Base-by-base conservation (phyloP, 2,888 invertebrate species). In the Pimpla rufipes region DNA sequence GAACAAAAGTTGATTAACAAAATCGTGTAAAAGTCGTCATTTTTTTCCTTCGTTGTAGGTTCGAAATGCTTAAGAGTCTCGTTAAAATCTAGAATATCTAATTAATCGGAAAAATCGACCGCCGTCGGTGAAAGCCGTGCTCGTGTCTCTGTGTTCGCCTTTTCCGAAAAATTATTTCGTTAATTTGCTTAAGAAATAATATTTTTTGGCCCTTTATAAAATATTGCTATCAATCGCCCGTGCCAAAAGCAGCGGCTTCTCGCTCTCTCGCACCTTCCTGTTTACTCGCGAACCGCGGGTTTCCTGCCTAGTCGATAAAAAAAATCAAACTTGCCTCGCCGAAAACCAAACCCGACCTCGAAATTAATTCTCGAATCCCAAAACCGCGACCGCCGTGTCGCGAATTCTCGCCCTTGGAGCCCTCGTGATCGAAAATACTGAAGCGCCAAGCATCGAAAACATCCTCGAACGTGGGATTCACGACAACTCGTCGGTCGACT, bases 401-500 rank as follows among this genome's bases (percentile, higher is more conserved):
- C 45, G 13, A 62, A 62, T 62, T 47, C 21, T 23, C 18, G 21
- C 29, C 6, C 4, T 10, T 10, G 0, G n/a, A n/a, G n/a, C 2
- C n/a, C 13, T 21, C 37, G 45, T 59, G 16, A 45, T 47, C 11
- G 37, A 62, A 55, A 62, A 62, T 62, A 37, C 62, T 82, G 67
- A 42, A 68, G 37, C 57, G 66, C 37, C 23, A 21, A 57, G n/a
- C 37, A 62, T 18, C 21, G 70, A 35, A 66, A 55, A 29, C 47
- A 55, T 74, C 29, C 29, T 29, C 67, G 70, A 62, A 29, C 29
- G 18, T 11, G 23, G 52, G 70, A 75, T 74, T 86, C 88, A 90
- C 59, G 90, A 88, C 81, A 91, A 89, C 86, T 93, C 93, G 66
- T 92, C 92, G 40, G 93, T 91, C 81, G 93, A 93, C 81, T 93